Conservation (phyloP, 2,113 vertebrate species). For the Equus przewalskii region DNA sequence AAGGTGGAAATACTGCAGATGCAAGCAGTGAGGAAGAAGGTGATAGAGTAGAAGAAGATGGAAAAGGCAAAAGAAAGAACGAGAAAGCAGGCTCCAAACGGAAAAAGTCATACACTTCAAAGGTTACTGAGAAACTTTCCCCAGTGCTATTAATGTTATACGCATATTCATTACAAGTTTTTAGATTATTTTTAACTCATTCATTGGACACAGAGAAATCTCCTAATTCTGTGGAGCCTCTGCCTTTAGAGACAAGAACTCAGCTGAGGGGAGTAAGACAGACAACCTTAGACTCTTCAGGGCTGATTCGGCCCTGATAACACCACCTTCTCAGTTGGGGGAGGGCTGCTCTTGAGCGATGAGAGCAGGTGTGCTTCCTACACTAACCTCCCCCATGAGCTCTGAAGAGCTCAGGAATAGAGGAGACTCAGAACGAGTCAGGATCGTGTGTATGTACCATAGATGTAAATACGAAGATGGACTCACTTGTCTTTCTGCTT, state of each 20-base stretch:
- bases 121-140: slow-evolving; percentile 88
- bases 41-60: slow-evolving; percentile 93
- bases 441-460: neutral
- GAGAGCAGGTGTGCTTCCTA: neutral
- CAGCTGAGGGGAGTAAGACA: neutral
- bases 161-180: neutral
- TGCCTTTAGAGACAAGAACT: neutral
- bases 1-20: slow-evolving; percentile 94
- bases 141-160: neutral
- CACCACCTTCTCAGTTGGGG: neutral
- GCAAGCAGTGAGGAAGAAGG: slow-evolving; percentile 98
- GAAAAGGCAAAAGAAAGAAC: slow-evolving; percentile 94
- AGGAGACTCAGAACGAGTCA: neutral
- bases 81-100: slow-evolving; percentile 95
- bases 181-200: neutral
- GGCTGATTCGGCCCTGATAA: neutral
- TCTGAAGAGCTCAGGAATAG: neutral
- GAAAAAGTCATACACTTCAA: slow-evolving; percentile 95
- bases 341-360: neutral
- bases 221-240: neutral
- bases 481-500: neutral
- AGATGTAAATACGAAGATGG: neutral
- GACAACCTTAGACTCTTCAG: neutral
- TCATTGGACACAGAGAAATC: neutral
- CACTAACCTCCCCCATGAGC: neutral